These are phyloP conservation scores for Styela plicata DNA, from an alignment of 23 tunicate species.

Conservation along the genomic window DNA sequence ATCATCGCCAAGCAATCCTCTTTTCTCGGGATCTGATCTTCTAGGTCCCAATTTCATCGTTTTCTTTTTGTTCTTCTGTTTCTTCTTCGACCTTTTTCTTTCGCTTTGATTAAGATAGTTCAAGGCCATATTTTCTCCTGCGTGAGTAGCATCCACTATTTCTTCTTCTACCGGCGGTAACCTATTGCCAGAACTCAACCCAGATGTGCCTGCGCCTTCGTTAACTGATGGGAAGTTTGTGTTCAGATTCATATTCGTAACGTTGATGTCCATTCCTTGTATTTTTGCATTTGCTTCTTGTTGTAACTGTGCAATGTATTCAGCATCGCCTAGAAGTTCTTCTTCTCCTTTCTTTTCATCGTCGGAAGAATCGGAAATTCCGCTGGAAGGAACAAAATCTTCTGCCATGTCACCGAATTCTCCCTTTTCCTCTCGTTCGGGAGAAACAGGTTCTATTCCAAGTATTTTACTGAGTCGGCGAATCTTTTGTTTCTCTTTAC, in stretches of 20 bases:
- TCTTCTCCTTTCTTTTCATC: conserved; percentile 20
- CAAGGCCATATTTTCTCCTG: not conserved
- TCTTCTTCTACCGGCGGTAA: not conserved
- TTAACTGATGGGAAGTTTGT: not conserved
- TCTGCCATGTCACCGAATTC: conserved; percentile 34
- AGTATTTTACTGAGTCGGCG: conserved; percentile 25
- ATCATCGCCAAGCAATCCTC: not conserved
- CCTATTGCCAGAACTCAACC: not conserved
- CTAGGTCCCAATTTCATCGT: not conserved
- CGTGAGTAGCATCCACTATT: not conserved
- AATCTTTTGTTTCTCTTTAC: conserved; percentile 27
- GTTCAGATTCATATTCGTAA: not conserved
- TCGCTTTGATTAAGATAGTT: too few species aligned
- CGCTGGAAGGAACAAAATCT: conserved; percentile 57
- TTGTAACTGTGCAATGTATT: not conserved
- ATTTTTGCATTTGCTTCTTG: not conserved
- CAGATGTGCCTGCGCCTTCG: not conserved
- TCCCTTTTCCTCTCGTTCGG: not conserved
- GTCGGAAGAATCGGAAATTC: conserved; percentile 79
- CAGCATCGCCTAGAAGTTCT: not conserved
- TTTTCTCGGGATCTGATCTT: not conserved
- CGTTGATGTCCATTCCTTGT: not conserved
- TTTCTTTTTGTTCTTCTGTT: not conserved
- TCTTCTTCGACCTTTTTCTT: not conserved
- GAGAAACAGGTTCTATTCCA: not conserved